These are phyloP conservation scores for Corbicula japonica DNA, from an alignment of 2,888 invertebrate species.

Conservation along the genomic window DNA sequence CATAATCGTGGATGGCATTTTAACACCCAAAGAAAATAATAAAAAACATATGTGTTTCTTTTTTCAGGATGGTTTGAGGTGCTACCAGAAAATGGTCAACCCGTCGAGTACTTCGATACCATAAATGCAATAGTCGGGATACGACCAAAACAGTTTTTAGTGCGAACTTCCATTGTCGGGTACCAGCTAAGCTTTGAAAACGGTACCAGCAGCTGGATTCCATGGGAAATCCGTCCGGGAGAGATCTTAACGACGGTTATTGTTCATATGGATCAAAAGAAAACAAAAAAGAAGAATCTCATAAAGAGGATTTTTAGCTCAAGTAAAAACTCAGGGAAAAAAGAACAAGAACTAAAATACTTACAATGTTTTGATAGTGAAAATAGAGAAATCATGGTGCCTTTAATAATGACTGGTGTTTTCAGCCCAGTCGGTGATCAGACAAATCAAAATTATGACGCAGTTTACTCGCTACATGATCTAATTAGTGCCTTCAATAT, in stretches of 20 bases:
- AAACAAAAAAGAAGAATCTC: constrained; percentile 76
- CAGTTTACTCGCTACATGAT: constrained; percentile 82
- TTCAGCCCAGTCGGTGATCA: constrained; percentile 83
- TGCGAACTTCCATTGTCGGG: constrained; percentile 80
- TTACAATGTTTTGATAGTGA: constrained; percentile 80
- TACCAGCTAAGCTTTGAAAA: constrained; percentile 79
- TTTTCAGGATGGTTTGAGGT: constrained; percentile 83
- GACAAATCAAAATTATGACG: constrained; percentile 77
- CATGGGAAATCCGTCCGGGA: constrained; percentile 79
- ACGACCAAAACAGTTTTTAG: constrained; percentile 78
- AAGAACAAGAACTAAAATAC: constrained; percentile 82
- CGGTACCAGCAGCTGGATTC: constrained; percentile 78
- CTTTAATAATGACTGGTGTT: constrained; percentile 82
- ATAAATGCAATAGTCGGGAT: constrained; percentile 79
- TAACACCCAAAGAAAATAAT: neutral
- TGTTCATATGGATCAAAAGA: constrained; percentile 82
- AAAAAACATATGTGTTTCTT: neutral
- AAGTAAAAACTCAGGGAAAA: constrained; percentile 67
- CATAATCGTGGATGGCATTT: too few species aligned
- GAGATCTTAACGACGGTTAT: constrained; percentile 79
- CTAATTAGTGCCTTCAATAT: constrained; percentile 79
- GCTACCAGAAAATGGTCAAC: constrained; percentile 81
- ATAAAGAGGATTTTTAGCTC: constrained; percentile 77
- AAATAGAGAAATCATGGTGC: constrained; percentile 81
- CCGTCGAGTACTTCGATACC: constrained; percentile 83